Evolutionary conservation across 2,797 vertebrate species (phyloP), one percentile per base, ranked within the genome.

Genomic region (Neopelma chrysocephalum): DNA sequence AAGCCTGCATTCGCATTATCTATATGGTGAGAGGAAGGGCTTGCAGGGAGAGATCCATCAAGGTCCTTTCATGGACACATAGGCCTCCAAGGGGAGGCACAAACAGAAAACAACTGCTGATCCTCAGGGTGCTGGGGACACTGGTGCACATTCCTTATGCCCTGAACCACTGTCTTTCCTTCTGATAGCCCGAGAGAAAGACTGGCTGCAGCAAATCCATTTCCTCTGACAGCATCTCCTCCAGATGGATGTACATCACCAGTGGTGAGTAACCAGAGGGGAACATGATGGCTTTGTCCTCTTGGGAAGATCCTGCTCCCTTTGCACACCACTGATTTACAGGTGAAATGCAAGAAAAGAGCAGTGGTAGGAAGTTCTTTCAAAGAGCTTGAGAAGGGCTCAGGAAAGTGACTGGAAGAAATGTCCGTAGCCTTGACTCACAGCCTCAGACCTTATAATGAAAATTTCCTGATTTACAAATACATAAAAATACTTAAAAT

Each of bases 41-140:
- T 64, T 51, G 31, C 5, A 14, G 15, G 45, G 21, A 90, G 62
- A 65, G 22, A 19, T 57, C 38, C 65, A 15, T n/a, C 40, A 12
- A 38, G 48, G n/a, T 58, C 22, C 84, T 51, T 36, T 16, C 27
- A 38, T 18, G 64, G 68, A 31, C 0, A 0, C 0, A 2, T 11
- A 17, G 51, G 32, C 13, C 64, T 88, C 65, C 25, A 43, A 58
- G 43, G n/a, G 43, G 22, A 76, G 38, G 23, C 21, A 78, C 4
- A 19, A 38, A 21, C 17, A 86, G 34, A 76, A 42, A 10, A 3
- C 4, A 51, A 60, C 18, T 69, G 61, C 77, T 71, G 34, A 21
- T 71, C 20, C 26, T 38, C 2, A 7, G 6, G 26, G 18, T 83
- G 56, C 51, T 83, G 48, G 18, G 14, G n/a, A 57, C 2, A 1